These are phyloP conservation scores for Amorpha juglandis DNA, from an alignment of 2,888 invertebrate genomes.

Conservation along the genomic window DNA sequence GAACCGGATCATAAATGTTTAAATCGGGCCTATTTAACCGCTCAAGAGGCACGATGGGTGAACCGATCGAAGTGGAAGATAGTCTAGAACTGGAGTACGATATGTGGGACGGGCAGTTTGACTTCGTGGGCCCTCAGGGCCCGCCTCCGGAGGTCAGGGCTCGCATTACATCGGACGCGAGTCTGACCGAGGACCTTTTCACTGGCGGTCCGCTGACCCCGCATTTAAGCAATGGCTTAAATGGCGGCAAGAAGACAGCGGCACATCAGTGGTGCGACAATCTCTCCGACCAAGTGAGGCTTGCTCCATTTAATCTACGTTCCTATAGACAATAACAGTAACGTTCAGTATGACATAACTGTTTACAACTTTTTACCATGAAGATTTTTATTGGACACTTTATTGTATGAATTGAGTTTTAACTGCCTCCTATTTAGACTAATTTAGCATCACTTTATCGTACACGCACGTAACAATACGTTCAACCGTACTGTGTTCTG, in stretches of 20 bases:
- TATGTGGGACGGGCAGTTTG: constrained; percentile 95
- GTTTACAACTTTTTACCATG: constrained; percentile 14
- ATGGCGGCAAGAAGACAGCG: constrained; percentile 83
- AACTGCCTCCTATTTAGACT: constrained; percentile 13
- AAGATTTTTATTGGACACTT: constrained; percentile 12
- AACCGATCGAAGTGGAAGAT: constrained; percentile 79
- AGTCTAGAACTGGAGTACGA: constrained; percentile 91
- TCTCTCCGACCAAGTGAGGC: constrained; percentile 85
- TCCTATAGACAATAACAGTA: constrained; percentile 26
- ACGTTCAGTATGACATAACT: constrained; percentile 11
- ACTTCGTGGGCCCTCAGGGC: constrained; percentile 88
- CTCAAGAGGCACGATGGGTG: constrained; percentile 74
- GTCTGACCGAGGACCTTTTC: constrained; percentile 78
- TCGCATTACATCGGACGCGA: constrained; percentile 70
- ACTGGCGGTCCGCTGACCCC: constrained; percentile 76
- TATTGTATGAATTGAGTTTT: constrained; percentile 19
- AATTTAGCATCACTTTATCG: constrained; percentile 3
- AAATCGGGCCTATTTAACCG: constrained; percentile 77
- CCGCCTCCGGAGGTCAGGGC: constrained; percentile 63
- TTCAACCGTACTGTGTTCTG: constrained; percentile 6
- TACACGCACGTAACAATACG: constrained; percentile 11
- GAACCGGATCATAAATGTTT: constrained; percentile 70
- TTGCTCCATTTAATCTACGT: constrained; percentile 15
- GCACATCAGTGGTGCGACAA: constrained; percentile 85
- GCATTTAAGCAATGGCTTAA: constrained; percentile 74